Evolutionary conservation across 2,888 invertebrate species (phyloP).

Genomic region (Brenthis hecate): DNA sequence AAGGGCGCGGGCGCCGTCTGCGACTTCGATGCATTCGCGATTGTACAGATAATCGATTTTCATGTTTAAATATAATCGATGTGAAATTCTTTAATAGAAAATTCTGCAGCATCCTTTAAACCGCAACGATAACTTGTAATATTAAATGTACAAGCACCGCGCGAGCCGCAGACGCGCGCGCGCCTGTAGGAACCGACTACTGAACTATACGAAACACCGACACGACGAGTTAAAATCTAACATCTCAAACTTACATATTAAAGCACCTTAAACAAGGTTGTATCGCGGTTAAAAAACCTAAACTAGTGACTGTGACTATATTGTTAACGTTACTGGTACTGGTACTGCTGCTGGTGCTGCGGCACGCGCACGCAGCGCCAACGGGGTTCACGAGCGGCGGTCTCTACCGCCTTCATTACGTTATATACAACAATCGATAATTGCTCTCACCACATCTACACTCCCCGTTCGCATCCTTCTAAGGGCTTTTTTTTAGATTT

Average conservation of each 20-base stretch:
- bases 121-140: no score
- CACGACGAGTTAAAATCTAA: constrained; percentile 30
- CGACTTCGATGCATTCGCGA: no score
- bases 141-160: constrained; percentile 56
- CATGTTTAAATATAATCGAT: no score
- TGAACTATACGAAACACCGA: constrained; percentile 36
- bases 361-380: constrained; percentile 31
- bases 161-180: constrained; percentile 31
- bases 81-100: no score
- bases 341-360: no score
- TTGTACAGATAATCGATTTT: no score
- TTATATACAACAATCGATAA: constrained; percentile 64
- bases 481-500: neutral
- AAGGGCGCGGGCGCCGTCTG: no score
- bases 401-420: constrained; percentile 38
- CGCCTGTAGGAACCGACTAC: constrained; percentile 36
- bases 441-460: constrained; percentile 49
- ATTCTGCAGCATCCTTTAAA: no score
- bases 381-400: constrained; percentile 60
- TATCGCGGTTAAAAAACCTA: constrained; percentile 37
- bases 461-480: neutral
- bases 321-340: constrained; percentile 27
- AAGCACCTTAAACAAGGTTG: constrained; percentile 38
- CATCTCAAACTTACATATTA: constrained; percentile 34
- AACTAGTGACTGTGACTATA: constrained; percentile 45